Percentiles rank a stretch among this genome's conserved stretches.
Conservation (phyloP, 1,140 invertebrate genomes). For the Ceratosolen fusciceps region DNA sequence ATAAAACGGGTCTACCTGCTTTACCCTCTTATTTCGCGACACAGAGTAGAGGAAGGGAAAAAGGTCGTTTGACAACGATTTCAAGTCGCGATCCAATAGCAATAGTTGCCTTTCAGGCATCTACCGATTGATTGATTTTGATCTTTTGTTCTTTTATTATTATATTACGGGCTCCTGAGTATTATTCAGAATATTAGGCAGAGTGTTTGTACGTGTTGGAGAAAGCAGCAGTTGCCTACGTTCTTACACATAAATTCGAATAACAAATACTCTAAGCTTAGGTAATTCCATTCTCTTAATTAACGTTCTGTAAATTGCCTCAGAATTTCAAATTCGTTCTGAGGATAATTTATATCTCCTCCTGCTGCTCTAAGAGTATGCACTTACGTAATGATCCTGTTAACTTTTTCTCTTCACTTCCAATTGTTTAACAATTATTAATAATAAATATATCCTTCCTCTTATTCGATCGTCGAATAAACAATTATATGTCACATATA, state of each 20-base stretch:
- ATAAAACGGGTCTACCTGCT: conserved; percentile 30
- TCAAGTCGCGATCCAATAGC: conserved; percentile 35
- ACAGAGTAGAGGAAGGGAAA: not conserved
- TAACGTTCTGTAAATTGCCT: not conserved
- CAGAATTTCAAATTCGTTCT: conserved; percentile 13
- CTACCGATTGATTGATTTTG: conserved; percentile 33
- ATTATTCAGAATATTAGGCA: not conserved
- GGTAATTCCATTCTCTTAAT: not conserved
- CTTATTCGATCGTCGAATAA: no score
- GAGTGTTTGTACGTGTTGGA: not conserved
- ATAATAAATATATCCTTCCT: no score
- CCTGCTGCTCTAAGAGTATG: not conserved
- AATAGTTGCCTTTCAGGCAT: conserved; percentile 32
- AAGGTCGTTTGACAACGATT: conserved; percentile 23
- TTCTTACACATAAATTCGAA: not conserved
- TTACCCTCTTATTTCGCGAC: conserved; percentile 8
- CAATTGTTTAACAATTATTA: no score
- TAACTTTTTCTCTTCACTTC: no score
- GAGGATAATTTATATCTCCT: conserved; percentile 31
- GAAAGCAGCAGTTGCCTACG: not conserved
- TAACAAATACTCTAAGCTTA: not conserved
- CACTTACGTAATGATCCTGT: conserved; percentile 26
- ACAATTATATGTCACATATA: no score
- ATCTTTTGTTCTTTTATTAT: conserved; percentile 29
- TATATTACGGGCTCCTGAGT: conserved; percentile 2